A percentile compares a stretch with the other conserved stretches of the same genome.
Evolutionary conservation across 2,113 vertebrate genomes (phyloP).

Genomic region (Bos indicus): DNA sequence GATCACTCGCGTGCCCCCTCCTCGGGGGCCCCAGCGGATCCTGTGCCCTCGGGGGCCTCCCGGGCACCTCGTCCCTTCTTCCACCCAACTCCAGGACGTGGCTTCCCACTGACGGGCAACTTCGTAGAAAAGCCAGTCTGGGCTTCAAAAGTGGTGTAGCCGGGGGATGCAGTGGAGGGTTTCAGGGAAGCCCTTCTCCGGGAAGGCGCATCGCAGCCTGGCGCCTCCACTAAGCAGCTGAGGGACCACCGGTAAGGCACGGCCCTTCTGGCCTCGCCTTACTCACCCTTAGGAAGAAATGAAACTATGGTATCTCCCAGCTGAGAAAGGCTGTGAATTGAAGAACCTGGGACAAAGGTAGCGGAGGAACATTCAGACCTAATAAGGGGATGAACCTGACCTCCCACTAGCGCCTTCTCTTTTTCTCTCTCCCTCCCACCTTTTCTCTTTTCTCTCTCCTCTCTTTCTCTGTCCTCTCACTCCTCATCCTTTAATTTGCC

Average conservation of each 20-base stretch:
- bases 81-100: accelerated
- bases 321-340: neutral
- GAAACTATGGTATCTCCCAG: neutral
- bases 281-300: neutral
- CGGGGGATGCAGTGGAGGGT: neutral
- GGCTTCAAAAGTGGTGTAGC: neutral
- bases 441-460: too few relatives aligned
- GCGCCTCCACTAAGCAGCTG: neutral
- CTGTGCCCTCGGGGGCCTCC: neutral
- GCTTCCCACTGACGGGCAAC: neutral
- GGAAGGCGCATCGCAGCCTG: neutral
- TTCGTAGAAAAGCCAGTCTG: neutral
- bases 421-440: neutral
- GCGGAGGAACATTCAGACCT: neutral
- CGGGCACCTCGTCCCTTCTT: neutral
- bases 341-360: neutral
- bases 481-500: neutral
- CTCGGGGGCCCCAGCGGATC: neutral
- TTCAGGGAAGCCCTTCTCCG: neutral
- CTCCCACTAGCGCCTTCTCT: neutral
- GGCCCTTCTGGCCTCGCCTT: neutral
- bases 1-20: accelerated
- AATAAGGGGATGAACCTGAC: neutral
- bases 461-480: neutral
- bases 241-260: neutral